These are phyloP conservation scores for Reticulitermes lucifugus DNA, from an alignment of 2,888 invertebrate genomes.

Conservation along the genomic window DNA sequence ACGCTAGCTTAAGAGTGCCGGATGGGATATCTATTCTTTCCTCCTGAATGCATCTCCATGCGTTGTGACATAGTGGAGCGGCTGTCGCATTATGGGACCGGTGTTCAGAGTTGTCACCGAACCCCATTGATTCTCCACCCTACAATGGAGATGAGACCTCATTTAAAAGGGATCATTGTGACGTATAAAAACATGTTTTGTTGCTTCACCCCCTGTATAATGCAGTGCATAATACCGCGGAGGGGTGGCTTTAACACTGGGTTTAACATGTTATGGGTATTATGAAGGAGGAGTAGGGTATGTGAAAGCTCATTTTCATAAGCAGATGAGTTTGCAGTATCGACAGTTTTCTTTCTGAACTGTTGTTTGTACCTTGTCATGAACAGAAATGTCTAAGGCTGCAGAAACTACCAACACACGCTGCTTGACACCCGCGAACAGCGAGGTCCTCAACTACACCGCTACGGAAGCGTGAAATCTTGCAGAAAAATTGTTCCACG, in stretches of 20 bases:
- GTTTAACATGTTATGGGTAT: background rate
- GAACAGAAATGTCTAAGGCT: no score
- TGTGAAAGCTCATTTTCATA: conserved; percentile 20
- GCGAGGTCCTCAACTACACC: no score
- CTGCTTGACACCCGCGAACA: no score
- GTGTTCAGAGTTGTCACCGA: background rate
- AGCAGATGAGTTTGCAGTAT: background rate
- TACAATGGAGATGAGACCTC: background rate
- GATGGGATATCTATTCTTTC: no score
- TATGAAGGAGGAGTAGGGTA: background rate
- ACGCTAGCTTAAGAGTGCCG: no score
- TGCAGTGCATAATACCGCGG: background rate
- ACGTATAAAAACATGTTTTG: conserved; percentile 24
- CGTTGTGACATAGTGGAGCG: background rate
- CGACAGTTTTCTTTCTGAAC: background rate
- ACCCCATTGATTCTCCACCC: background rate
- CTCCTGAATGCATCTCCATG: no score
- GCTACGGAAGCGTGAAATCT: no score
- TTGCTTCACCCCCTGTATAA: background rate
- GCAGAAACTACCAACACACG: no score
- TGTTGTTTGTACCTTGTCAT: no score
- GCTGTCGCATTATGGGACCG: background rate
- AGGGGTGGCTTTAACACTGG: background rate
- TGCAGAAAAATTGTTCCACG: no score
- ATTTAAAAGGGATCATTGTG: conserved; percentile 16